Base-by-base conservation (phyloP, 2,113 vertebrate species). In the Prochilodus magdalenae region DNA sequence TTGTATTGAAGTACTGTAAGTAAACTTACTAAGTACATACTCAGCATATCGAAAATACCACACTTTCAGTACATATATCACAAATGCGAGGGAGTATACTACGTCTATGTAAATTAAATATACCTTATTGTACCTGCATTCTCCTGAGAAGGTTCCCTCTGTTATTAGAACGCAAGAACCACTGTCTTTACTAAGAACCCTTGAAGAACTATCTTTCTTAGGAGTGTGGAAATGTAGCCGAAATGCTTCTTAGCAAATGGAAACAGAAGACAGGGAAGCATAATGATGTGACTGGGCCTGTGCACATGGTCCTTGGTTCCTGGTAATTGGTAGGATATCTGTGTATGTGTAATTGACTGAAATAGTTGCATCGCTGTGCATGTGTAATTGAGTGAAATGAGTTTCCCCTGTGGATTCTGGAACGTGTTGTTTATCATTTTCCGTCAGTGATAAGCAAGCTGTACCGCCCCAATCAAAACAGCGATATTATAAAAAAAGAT, bases 361-460 rank as follows among this genome's bases (percentile, higher is more conserved):
- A 55, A 55, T 55, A 55, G 80, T 51, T 80, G 77, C 10, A 33
- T 85, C 66, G 87, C 77, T 81, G 59, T 85, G 66, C 75, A 65
- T 24, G 30, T 82, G 81, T 84, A 86, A 86, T 91, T 80, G 87
- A 71, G 73, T 73, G 75, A 90, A 91, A 89, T 91, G 13, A 86
- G 84, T 85, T 86, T 87, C 73, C 86, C 85, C 14, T 18, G 33
- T 75, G 89, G 85, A 86, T 73, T 86, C 86, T 69, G 20, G 33
- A 51, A 70, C 66, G 62, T 78, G 47, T 75, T 88, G 62, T 69
- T 47, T 73, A 77, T 88, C 84, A 89, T 65, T 77, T 83, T 84
- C 75, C 63, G 80, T 88, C 81, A 87, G 26, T 59, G 47, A 76
- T 67, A 22, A 67, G 55, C 29, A 30, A 82, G 73, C 27, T 59